These are phyloP conservation scores for Morbakka virulenta DNA, from an alignment of 30 jellyfish, hydroid and myxozoan genomes.

Conservation along the genomic window DNA sequence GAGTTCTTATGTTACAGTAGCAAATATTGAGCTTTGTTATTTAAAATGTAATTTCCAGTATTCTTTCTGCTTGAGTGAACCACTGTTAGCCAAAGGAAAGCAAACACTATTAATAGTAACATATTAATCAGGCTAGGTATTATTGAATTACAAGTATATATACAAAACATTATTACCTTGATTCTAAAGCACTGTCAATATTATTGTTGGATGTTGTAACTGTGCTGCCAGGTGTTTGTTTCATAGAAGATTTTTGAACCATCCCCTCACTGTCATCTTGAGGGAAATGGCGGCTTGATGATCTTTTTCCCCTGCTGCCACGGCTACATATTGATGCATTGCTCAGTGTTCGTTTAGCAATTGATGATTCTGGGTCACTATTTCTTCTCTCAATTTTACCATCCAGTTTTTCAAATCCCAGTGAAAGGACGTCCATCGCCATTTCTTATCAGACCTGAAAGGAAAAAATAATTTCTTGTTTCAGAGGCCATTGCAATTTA, in stretches of 20 bases:
- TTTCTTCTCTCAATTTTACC: not conserved
- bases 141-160: too few species aligned
- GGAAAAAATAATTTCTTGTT: too few species aligned
- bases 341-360: not conserved
- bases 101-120: too few species aligned
- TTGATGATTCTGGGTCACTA: not conserved
- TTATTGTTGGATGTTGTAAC: not conserved
- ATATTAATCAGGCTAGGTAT: too few species aligned
- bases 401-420: not conserved
- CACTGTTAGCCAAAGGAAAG: too few species aligned
- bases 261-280: not conserved
- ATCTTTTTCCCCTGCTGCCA: not conserved
- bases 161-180: not conserved
- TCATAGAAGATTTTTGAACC: not conserved
- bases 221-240: not conserved
- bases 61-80: too few species aligned
- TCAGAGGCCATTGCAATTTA: too few species aligned
- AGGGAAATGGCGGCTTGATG: not conserved
- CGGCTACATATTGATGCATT: not conserved
- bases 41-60: too few species aligned
- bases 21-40: too few species aligned
- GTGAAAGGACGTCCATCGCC: too few species aligned
- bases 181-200: not conserved
- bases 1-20: too few species aligned
- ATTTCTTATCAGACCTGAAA: too few species aligned